These are phyloP conservation scores for Phalacrocorax carbo DNA, from an alignment of 2,113 vertebrate species.

Conservation along the genomic window DNA sequence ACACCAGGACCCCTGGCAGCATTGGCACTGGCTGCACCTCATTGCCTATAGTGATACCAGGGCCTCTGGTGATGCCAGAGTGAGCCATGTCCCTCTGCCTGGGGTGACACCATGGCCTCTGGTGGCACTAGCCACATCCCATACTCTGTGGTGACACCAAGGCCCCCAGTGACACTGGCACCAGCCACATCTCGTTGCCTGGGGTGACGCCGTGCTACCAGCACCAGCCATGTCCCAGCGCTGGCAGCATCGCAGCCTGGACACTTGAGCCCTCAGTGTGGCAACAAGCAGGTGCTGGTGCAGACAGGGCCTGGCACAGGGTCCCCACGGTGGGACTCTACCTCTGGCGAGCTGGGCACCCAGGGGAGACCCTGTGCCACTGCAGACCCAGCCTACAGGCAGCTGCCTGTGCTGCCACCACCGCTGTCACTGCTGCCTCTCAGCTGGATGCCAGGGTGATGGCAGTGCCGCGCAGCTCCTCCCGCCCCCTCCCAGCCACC, in stretches of 20 bases:
- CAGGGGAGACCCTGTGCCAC: neutral
- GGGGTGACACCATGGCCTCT: neutral
- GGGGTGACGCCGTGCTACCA: neutral
- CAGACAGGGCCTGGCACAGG: neutral
- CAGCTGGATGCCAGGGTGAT: neutral
- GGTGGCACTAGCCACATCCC: neutral
- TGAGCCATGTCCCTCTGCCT: too few relatives aligned
- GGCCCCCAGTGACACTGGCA: neutral
- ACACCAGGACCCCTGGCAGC: neutral
- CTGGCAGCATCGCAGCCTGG: neutral
- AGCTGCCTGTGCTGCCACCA: neutral
- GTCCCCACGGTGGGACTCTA: neutral
- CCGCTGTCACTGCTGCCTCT: neutral
- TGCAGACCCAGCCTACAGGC: neutral
- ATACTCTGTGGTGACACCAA: neutral
- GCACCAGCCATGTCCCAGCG: neutral
- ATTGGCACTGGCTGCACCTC: too few relatives aligned
- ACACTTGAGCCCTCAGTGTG: accelerated
- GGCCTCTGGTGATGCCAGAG: too few relatives aligned
- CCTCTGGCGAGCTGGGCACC: neutral
- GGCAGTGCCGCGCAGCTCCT: neutral
- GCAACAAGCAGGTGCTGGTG: neutral
- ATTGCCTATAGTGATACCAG: too few relatives aligned
- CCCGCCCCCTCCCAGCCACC: neutral
- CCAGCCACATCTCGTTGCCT: neutral